These are phyloP conservation scores for Isichthys henryi DNA, from an alignment of 2,113 vertebrate genomes.

Conservation along the genomic window DNA sequence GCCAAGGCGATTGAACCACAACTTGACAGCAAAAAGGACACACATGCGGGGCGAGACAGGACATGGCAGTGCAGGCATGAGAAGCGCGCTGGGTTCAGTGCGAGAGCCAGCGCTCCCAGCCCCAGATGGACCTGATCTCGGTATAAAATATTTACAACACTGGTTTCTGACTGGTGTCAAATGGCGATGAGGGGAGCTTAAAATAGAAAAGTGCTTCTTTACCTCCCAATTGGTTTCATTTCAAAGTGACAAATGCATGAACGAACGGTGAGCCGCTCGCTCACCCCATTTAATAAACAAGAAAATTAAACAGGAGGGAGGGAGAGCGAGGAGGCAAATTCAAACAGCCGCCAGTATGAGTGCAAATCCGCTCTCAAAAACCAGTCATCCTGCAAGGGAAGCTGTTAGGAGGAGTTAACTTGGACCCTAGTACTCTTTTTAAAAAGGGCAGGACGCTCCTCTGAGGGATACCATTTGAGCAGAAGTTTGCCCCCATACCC, in stretches of 20 bases:
- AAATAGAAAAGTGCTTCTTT: slow-evolving; percentile 74
- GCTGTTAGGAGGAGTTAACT: not conserved
- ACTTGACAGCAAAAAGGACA: not conserved
- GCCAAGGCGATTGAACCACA: not conserved
- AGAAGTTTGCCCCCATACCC: not conserved
- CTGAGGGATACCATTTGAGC: not conserved
- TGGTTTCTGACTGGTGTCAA: slow-evolving; percentile 74
- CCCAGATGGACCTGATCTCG: slow-evolving; percentile 40
- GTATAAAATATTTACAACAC: slow-evolving; percentile 74
- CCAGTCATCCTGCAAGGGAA: not conserved
- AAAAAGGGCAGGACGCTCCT: not conserved
- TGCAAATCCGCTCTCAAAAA: not conserved
- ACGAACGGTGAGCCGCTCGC: slow-evolving; percentile 2
- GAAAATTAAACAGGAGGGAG: not conserved
- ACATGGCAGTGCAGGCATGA: not conserved
- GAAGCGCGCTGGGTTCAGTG: not conserved
- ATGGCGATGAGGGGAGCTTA: slow-evolving; percentile 75
- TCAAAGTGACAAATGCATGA: slow-evolving; percentile 48
- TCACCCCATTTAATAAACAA: slow-evolving; percentile 27
- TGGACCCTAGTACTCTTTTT: not conserved
- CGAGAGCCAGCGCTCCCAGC: not conserved
- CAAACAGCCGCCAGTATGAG: not conserved
- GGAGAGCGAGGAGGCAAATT: not conserved
- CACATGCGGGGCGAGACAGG: not conserved
- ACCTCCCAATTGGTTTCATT: slow-evolving; percentile 58